Base-by-base conservation (phyloP, 2,113 vertebrate genomes). In the Xiphophorus maculatus region DNA sequence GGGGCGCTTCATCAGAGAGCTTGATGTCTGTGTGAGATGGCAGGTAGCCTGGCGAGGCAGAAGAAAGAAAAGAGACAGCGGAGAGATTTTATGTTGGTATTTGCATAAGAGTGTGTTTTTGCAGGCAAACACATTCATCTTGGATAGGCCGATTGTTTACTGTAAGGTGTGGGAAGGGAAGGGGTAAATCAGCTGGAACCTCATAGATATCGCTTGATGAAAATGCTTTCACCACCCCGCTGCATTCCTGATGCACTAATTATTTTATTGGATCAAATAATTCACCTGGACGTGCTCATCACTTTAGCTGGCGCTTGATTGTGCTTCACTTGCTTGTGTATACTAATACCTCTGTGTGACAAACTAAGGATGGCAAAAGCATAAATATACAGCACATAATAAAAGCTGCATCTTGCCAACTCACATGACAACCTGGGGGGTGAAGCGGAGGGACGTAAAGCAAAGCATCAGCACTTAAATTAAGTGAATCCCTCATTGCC, bases 21-120 rank as follows among this genome's bases (percentile, higher is more conserved):
- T 90, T 93, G 91, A 92, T 90, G 91, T 92, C 93, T 90, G 91
- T 81, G 90, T 86, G 93, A 81, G 91, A 92, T 91, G 93, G 93
- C 91, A 93, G 91, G 90, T 91, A 92, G 87, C 88, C 91, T 93
- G 91, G 89, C 88, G 14, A 90, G 91, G 88, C 84, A 88, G 84
- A 86, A 80, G 76, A 81, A 84, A 83, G 73, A 73, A 83, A 66
- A 90, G 69, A 85, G 68, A 90, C 79, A 92, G 75, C 51, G 71
- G 74, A 71, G 71, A 81, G 74, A 86, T 89, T 92, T 90, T 90
- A 93, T 89, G 85, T 82, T 30, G 63, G 74, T 62, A 90, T 93
- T 90, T 90, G 82, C 90, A 92, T 91, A 84, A 25, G 66, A 70
- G 72, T 78, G 87, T 85, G 78, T 83, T 91, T 76, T 76, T 71